Percentiles rank a stretch among this genome's conserved stretches.
Evolutionary conservation across 2,113 vertebrate species (phyloP).

Genomic region (Illadopsis cleaveri): DNA sequence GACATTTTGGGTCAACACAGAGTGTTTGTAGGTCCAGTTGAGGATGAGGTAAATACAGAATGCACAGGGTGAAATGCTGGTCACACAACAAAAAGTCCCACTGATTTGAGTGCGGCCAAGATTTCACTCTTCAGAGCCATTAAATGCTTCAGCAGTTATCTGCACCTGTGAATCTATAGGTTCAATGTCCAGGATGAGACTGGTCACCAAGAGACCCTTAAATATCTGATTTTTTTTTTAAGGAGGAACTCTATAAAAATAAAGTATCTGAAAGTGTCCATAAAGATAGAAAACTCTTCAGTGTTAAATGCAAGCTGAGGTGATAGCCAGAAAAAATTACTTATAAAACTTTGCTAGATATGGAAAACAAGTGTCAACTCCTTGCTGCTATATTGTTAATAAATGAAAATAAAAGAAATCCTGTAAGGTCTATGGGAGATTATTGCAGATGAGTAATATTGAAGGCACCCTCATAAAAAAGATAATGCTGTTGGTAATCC

Average conservation of each 20-base stretch:
- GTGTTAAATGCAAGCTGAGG: background rate
- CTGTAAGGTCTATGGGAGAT: background rate
- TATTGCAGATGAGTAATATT: conserved; percentile 40
- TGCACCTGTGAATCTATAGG: background rate
- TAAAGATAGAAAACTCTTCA: conserved; percentile 22
- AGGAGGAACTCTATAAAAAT: background rate
- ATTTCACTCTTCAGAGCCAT: background rate
- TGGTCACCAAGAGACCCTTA: background rate
- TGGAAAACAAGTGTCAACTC: conserved; percentile 12
- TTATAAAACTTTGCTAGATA: background rate
- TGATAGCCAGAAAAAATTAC: conserved; percentile 14
- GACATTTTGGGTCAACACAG: background rate
- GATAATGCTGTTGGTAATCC: conserved; percentile 10
- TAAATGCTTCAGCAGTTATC: background rate
- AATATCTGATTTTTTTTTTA: background rate
- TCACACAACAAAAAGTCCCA: background rate
- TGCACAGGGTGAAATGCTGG: background rate
- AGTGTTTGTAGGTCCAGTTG: background rate
- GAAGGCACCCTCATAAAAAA: conserved; percentile 15
- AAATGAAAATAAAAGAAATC: background rate
- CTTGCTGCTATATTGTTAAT: background rate
- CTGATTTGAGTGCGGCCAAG: background rate
- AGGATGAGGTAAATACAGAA: background rate
- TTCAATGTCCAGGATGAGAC: background rate
- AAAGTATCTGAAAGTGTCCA: conserved; percentile 1